A percentile compares a stretch with the other conserved stretches of the same genome.
phyloP scores from a whole-genome alignment of 1,140 invertebrate species.

The Nylanderia fulva region DNA sequence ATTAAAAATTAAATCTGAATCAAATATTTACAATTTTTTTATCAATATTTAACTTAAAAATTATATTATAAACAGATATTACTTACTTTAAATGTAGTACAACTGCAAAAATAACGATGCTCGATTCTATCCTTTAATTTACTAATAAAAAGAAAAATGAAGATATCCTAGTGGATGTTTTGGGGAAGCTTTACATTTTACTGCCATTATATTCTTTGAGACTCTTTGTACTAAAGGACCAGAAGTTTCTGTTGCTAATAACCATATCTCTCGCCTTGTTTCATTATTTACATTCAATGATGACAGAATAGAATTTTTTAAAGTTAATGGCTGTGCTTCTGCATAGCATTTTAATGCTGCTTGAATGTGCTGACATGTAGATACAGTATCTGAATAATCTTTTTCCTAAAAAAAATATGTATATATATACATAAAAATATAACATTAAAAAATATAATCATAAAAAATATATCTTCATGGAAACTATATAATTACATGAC shows the following conservation, averaged over 20 bases:
- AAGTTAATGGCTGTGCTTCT: conserved; percentile 88
- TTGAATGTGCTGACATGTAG: conserved; percentile 90
- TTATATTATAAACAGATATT: not conserved
- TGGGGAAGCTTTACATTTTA: conserved; percentile 90
- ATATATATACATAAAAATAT: not conserved
- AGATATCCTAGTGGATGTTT: conserved; percentile 92
- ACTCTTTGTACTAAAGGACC: conserved; percentile 92
- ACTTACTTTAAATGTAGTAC: conserved; percentile 87
- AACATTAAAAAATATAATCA: conserved; percentile 32
- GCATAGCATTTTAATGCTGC: conserved; percentile 89
- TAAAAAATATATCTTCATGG: not conserved
- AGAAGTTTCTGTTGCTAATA: conserved; percentile 88
- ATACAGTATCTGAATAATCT: conserved; percentile 75
- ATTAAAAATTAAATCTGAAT: conserved; percentile 2
- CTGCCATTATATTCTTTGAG: conserved; percentile 92
- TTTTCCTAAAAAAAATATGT: conserved; percentile 79
- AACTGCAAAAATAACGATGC: conserved; percentile 89
- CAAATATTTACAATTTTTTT: conserved; percentile 33
- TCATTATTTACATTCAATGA: conserved; percentile 88
- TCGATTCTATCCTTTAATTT: conserved; percentile 87
- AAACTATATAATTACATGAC: conserved; percentile 83
- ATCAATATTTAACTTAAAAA: conserved; percentile 22
- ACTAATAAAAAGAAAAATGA: conserved; percentile 89
- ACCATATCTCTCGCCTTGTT: conserved; percentile 90
- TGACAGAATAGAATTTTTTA: conserved; percentile 90